Evolutionary conservation across 2,888 invertebrate genomes (phyloP).

Genomic region (Polia nebulosa): DNA sequence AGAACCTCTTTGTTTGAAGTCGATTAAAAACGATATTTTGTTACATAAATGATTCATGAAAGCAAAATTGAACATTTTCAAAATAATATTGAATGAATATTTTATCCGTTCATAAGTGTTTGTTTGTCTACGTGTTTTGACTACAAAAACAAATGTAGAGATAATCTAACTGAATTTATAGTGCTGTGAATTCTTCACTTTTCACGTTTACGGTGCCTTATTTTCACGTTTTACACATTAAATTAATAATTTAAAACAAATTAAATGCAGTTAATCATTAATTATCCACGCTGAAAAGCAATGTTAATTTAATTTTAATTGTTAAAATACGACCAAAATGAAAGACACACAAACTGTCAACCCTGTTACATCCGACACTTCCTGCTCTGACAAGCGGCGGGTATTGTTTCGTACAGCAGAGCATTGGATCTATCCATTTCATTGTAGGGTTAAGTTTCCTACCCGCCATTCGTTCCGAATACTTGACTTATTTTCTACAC

Average conservation of each 20-base stretch:
- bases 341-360: constrained; percentile 65
- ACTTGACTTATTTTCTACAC: constrained; percentile 55
- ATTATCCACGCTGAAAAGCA: constrained; percentile 17
- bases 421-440: constrained; percentile 73
- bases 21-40: too few relatives aligned
- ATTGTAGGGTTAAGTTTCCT: constrained; percentile 67
- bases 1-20: too few relatives aligned
- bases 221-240: too few relatives aligned
- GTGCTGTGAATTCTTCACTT: too few relatives aligned
- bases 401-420: constrained; percentile 77
- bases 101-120: constrained; percentile 1
- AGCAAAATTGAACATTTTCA: background rate
- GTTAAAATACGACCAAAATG: constrained; percentile 38
- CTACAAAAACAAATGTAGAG: background rate
- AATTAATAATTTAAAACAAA: constrained; percentile 10
- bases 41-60: background rate
- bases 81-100: background rate
- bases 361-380: constrained; percentile 71
- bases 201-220: too few relatives aligned
- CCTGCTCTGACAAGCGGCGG: constrained; percentile 73
- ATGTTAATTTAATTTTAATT: constrained; percentile 37
- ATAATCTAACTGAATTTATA: background rate
- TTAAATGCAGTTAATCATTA: constrained; percentile 10
- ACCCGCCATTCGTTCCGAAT: constrained; percentile 52
- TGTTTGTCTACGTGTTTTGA: background rate